These are phyloP conservation scores for cattle (Bos taurus) DNA, from an alignment of 2,113 vertebrate genomes.

Conservation along the genomic window DNA sequence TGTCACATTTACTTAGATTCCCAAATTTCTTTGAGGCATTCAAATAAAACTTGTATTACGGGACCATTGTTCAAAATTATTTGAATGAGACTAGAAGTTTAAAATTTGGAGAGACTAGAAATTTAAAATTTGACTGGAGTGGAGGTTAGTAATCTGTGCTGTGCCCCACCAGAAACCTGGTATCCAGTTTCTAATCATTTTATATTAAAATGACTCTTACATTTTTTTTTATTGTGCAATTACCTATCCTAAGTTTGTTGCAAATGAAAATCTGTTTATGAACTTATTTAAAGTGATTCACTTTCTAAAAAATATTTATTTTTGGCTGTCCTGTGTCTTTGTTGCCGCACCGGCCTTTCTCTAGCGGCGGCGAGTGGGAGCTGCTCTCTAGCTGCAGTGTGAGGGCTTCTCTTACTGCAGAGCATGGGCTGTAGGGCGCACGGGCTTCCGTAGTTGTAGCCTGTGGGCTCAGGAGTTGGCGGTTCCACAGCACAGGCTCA, in stretches of 20 bases:
- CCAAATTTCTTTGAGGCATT: background rate
- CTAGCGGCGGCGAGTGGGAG: rapidly evolving
- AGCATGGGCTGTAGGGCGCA: background rate
- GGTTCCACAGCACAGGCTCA: background rate
- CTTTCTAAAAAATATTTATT: background rate
- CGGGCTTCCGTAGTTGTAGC: background rate
- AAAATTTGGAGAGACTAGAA: background rate
- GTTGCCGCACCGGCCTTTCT: background rate
- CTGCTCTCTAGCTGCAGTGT: background rate
- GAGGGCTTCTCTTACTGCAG: background rate
- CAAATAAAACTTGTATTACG: background rate
- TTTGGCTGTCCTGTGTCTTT: background rate
- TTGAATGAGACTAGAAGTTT: background rate
- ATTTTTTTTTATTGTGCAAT: background rate
- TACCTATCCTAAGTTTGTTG: background rate
- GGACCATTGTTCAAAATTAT: background rate
- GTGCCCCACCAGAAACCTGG: background rate
- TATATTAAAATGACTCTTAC: background rate
- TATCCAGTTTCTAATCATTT: background rate
- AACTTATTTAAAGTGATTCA: background rate
- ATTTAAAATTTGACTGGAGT: background rate
- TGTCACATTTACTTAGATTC: background rate
- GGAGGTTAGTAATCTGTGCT: background rate
- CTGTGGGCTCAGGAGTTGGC: background rate
- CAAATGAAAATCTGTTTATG: background rate